phyloP scores from a whole-genome alignment of 2,113 vertebrate species.

The Corythornis vintsioides region DNA sequence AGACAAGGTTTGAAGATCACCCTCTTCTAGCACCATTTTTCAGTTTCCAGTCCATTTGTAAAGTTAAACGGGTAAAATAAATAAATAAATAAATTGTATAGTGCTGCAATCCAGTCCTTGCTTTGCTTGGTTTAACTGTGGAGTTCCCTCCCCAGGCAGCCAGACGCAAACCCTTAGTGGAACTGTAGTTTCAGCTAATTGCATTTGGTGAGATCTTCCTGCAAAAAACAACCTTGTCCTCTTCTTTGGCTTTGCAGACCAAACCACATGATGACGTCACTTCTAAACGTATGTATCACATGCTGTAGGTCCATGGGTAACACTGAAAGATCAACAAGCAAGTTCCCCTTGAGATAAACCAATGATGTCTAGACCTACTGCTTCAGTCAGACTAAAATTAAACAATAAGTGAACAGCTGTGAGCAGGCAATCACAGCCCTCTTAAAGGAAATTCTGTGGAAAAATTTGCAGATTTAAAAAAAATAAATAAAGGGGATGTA shows the following conservation, averaged over 20 bases:
- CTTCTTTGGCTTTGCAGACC: background rate
- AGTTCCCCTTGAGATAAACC: constrained; percentile 32
- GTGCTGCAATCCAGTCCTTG: background rate
- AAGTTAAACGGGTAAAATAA: background rate
- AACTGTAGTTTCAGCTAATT: background rate
- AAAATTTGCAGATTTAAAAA: background rate
- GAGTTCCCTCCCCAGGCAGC: background rate
- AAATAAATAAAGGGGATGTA: background rate
- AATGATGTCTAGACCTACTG: constrained; percentile 24
- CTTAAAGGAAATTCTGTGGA: constrained; percentile 29
- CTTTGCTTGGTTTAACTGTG: constrained; percentile 8
- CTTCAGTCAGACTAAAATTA: constrained; percentile 14
- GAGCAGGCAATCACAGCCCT: constrained; percentile 17
- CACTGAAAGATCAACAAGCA: background rate
- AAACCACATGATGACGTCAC: background rate
- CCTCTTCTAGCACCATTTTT: background rate
- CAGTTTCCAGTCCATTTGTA: background rate
- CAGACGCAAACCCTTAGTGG: constrained; percentile 19
- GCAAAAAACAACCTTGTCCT: background rate
- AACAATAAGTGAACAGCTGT: constrained; percentile 56
- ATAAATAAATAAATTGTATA: background rate
- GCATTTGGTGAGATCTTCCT: background rate
- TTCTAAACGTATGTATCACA: background rate
- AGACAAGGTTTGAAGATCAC: background rate
- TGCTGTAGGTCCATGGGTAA: background rate